Evolutionary conservation across 2,888 invertebrate genomes (phyloP), one percentile per base, ranked within the genome.

Genomic region (Oligia strigilis): DNA sequence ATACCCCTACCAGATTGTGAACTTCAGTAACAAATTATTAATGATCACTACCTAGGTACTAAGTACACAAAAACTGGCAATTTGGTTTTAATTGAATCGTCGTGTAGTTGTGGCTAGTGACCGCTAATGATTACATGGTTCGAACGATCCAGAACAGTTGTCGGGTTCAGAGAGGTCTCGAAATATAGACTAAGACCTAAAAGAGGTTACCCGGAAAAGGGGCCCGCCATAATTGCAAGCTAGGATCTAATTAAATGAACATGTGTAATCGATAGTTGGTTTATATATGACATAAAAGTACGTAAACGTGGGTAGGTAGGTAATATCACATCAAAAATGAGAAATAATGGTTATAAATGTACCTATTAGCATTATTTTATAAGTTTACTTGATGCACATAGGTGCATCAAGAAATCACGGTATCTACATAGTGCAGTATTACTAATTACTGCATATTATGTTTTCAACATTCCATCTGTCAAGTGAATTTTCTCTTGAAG

Each of bases 21-120:
- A 46, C 40, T 49, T 49, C 19, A 65, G 40, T 40, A 72, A 70
- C 62, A 62, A 40, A 74, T 71, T 29, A 5, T 75, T 60, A 72
- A 79, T 60, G 11, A 43, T 69, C 43, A 58, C 58, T 58, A 72
- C 19, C 58, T 29, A 58, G n/a, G n/a, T 58, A 72, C 14, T 29
- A 77, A 40, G 46, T 72, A 58, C 66, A 58, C 83, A 82, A 72
- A 70, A 71, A 73, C 78, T 77, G 49, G 19, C 40, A 72, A 74
- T 80, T 82, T 60, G 72, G 70, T 78, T 80, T 86, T 78, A 89
- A 83, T 87, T 88, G 79, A 82, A 83, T 73, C 36, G 75, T 62
- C 52, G 43, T 77, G 86, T 43, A 77, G 81, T 84, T 85, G 75
- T 66, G 75, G 69, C 65, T 14, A 76, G 62, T 62, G 52, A 79